These are phyloP conservation scores for Myripristis jacobus DNA, from an alignment of 2,797 vertebrate species.

Conservation along the genomic window DNA sequence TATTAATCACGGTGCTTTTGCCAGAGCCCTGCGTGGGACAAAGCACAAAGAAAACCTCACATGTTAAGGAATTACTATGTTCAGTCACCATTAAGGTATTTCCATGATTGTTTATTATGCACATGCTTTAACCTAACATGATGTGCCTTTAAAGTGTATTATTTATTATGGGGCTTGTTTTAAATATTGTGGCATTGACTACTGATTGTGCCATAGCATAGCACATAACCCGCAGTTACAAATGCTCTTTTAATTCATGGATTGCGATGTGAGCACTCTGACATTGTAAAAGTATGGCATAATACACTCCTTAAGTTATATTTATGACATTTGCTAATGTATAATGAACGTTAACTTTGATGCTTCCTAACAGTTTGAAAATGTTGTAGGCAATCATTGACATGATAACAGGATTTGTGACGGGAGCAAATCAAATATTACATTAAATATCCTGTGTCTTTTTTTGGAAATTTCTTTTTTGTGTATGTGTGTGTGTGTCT, in stretches of 20 bases:
- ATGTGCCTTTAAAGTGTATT: conserved; percentile 61
- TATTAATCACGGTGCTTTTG: neutral
- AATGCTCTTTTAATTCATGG: conserved; percentile 18
- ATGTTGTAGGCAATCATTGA: conserved; percentile 5
- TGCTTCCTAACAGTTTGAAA: conserved; percentile 9
- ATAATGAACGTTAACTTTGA: conserved; percentile 22
- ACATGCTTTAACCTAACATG: conserved; percentile 32
- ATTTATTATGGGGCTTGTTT: conserved; percentile 54
- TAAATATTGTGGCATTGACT: conserved; percentile 11
- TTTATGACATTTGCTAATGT: conserved; percentile 27
- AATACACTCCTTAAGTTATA: neutral
- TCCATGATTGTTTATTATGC: neutral
- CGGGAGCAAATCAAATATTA: conserved; percentile 17
- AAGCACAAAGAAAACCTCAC: conserved; percentile 12
- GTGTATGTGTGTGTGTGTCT: no score
- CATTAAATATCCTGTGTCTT: conserved; percentile 45
- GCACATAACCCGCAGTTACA: neutral
- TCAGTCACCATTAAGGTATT: neutral
- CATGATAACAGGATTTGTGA: neutral
- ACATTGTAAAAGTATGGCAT: neutral
- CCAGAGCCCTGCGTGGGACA: neutral
- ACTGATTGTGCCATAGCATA: conserved; percentile 28
- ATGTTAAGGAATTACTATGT: conserved; percentile 1
- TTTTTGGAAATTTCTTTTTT: neutral
- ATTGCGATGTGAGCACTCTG: neutral